Conservation (phyloP, 2,888 invertebrate species). For the Chloroclysta siterata region DNA sequence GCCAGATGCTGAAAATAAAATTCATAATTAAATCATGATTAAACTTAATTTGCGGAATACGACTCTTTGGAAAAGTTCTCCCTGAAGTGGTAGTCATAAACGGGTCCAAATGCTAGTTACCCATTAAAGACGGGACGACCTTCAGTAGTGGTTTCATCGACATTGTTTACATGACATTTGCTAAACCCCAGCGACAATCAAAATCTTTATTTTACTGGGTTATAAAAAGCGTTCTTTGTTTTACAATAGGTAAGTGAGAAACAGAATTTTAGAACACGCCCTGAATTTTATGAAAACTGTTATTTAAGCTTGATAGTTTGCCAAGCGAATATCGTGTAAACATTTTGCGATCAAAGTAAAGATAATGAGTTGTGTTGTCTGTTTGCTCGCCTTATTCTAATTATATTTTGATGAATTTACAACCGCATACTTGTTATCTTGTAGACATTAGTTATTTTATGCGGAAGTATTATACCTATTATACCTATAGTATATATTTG, state of each 20-base stretch:
- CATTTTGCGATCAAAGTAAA: slow-evolving; percentile 12
- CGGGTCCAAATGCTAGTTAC: too few species aligned
- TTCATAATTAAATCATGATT: neutral
- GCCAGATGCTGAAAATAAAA: slow-evolving; percentile 87
- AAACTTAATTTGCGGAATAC: too few species aligned
- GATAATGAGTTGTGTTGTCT: slow-evolving; percentile 6
- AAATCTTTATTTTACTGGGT: too few species aligned
- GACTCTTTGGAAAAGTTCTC: too few species aligned
- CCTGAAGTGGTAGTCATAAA: too few species aligned
- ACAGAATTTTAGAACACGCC: slow-evolving; percentile 1
- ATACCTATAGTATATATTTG: too few species aligned
- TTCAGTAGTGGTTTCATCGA: too few species aligned
- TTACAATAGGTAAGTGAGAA: neutral
- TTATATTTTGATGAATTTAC: slow-evolving; percentile 8
- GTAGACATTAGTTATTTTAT: neutral
- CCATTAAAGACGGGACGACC: too few species aligned
- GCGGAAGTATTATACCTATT: too few species aligned
- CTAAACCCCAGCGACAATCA: too few species aligned
- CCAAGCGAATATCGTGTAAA: slow-evolving; percentile 16
- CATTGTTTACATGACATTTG: too few species aligned
- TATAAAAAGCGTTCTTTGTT: neutral
- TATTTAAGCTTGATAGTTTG: slow-evolving; percentile 28
- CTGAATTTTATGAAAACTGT: slow-evolving; percentile 18
- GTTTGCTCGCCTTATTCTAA: slow-evolving; percentile 10
- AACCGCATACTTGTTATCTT: neutral